Base-by-base conservation (phyloP, 2,113 vertebrate genomes). In the Bos javanicus region DNA sequence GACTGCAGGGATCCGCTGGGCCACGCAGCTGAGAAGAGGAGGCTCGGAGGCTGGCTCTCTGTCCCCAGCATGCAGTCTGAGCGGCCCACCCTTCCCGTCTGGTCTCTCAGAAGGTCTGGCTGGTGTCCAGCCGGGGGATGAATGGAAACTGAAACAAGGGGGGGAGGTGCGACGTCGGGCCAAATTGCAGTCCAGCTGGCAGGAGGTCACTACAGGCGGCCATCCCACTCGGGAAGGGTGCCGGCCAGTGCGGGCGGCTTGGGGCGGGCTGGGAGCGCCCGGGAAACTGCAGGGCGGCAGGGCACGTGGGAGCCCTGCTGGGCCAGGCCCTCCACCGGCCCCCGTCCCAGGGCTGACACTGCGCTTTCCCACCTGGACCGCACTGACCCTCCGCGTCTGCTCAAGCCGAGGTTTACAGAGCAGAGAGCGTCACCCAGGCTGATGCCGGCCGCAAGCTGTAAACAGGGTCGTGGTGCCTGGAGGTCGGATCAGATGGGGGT, bases 231-330 rank as follows among this genome's bases (percentile, higher is more conserved):
- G 9, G 11, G 17, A 6, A 9, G 28, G 33, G 78, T 48, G 13
- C 14, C 3, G 3, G 60, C 7, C 4, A n/a, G 15, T 1, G 8
- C 0, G 43, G 28, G 46, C 0, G 1, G 48, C 48, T 33, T 2
- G 1, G 43, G 57, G 4, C 0, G 1, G 6, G 4, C 14, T 1
- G 0, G 2, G 7, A 5, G 43, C 5, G 0, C 3, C 10, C 0
- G 0, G 11, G 50, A 56, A 43, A 7, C 60, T 60, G 14, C 26
- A 46, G 60, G n/a, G n/a, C 1, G 3, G 2, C 11, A 2, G 67
- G 67, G n/a, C 67, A 39, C 1, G 1, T 9, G 6, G 62, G 46
- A 54, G 10, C 64, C 9, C 3, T 3, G 12, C 3, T 13, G 89
- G 46, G 19, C 28, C 14, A 12, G 62, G 81, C 36, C 39, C 28